A percentile compares a stretch with the other conserved stretches of the same genome.
Conservation (phyloP, 2,113 vertebrate genomes). For the Anseranas semipalmata region DNA sequence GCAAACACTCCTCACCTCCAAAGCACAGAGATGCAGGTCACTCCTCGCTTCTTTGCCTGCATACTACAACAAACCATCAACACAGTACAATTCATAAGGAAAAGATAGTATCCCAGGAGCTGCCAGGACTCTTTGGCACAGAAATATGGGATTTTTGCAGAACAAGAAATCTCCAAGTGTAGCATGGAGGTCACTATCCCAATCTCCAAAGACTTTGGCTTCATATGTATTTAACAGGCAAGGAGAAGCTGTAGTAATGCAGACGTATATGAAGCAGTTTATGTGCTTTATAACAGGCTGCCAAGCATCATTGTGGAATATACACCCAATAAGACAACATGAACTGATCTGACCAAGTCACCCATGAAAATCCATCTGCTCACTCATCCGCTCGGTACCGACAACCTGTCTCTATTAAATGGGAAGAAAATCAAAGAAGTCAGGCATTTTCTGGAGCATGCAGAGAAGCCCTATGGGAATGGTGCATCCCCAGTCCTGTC, state of each 20-base stretch:
- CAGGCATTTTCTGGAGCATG: background rate
- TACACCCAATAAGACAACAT: background rate
- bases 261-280: background rate
- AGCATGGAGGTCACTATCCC: background rate
- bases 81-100: background rate
- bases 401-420: background rate
- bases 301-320: background rate
- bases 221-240: background rate
- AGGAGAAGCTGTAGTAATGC: background rate
- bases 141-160: background rate
- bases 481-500: background rate
- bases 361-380: constrained; percentile 38
- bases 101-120: background rate
- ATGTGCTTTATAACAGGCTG: background rate
- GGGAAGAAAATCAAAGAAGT: background rate
- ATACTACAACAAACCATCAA: background rate
- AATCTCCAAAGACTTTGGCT: background rate
- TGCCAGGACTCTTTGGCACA: background rate
- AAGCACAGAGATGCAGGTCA: background rate
- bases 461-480: background rate
- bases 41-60: background rate
- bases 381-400: accelerated
- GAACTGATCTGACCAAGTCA: background rate
- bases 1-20: background rate
- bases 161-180: background rate